Percentiles rank a stretch among this genome's conserved stretches.
phyloP scores from a whole-genome alignment of 1,140 invertebrate species.

The Archivesica marissinica region DNA sequence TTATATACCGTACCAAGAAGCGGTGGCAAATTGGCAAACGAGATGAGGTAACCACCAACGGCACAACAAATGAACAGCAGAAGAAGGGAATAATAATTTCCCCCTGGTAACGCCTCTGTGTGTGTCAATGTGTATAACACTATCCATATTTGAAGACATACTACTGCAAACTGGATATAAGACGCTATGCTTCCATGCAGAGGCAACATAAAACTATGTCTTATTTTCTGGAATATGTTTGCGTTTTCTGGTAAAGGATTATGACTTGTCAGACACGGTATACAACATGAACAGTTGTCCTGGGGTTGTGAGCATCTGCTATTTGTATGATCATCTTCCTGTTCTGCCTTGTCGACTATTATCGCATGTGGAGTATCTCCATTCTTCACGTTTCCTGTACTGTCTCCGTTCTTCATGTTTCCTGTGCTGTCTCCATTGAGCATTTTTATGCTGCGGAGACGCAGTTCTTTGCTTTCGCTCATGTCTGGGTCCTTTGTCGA shows the following conservation, averaged over 20 bases:
- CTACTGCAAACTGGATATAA: constrained; percentile 66
- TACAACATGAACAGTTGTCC: constrained; percentile 43
- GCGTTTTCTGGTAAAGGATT: constrained; percentile 76
- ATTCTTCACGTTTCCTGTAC: background rate
- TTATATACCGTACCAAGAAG: constrained; percentile 85
- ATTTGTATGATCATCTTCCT: background rate
- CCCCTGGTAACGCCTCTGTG: constrained; percentile 89
- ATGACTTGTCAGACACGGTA: constrained; percentile 64
- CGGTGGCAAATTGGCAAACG: constrained; percentile 91
- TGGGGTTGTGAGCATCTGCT: constrained; percentile 23
- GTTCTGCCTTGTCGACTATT: background rate
- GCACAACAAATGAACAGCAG: constrained; percentile 88
- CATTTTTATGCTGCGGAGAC: constrained; percentile 37
- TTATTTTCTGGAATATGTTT: constrained; percentile 57
- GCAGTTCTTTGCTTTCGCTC: background rate
- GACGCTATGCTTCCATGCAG: constrained; percentile 76
- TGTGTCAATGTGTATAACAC: constrained; percentile 90
- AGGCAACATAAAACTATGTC: constrained; percentile 74
- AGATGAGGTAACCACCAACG: constrained; percentile 91
- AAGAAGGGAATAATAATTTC: constrained; percentile 90
- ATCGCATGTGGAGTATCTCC: background rate
- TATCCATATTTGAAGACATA: constrained; percentile 89
- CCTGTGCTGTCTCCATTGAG: background rate
- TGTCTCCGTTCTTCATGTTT: background rate
- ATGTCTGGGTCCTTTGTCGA: background rate